Conservation (phyloP, 2,888 invertebrate genomes). For the Gymnocheta viridis region DNA sequence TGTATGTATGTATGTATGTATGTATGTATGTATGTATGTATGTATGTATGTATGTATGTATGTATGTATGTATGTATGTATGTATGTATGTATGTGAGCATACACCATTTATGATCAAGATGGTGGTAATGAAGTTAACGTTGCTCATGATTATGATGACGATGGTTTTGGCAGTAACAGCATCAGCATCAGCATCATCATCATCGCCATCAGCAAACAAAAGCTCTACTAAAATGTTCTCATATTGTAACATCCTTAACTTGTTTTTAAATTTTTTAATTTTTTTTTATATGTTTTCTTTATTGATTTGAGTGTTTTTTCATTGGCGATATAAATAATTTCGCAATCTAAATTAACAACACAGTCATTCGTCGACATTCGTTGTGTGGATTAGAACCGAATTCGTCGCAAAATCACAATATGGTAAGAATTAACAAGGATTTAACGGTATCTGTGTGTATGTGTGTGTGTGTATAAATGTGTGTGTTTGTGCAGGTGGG, state of each 20-base stretch:
- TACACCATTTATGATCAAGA: background rate
- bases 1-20: no score
- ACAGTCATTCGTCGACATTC: conserved; percentile 79
- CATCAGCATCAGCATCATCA: background rate
- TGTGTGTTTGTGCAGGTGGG: background rate
- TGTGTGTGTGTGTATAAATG: background rate
- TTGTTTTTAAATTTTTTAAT: conserved; percentile 26
- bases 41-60: no score
- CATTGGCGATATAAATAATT: conserved; percentile 78
- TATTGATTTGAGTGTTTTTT: conserved; percentile 53
- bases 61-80: no score
- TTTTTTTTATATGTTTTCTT: conserved; percentile 19
- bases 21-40: no score
- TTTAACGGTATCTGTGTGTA: background rate
- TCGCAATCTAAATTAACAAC: conserved; percentile 74
- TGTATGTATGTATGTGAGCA: no score
- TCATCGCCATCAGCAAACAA: background rate
- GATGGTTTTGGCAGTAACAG: conserved; percentile 37
- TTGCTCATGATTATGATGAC: conserved; percentile 33
- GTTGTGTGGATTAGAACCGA: conserved; percentile 77
- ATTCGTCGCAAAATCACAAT: conserved; percentile 65
- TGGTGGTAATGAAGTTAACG: background rate
- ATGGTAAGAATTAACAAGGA: conserved; percentile 75
- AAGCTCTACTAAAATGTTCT: conserved; percentile 52
- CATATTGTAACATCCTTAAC: conserved; percentile 76